These are phyloP conservation scores for Drosophila conformis DNA, from an alignment of 2,888 invertebrate species.

Conservation along the genomic window DNA sequence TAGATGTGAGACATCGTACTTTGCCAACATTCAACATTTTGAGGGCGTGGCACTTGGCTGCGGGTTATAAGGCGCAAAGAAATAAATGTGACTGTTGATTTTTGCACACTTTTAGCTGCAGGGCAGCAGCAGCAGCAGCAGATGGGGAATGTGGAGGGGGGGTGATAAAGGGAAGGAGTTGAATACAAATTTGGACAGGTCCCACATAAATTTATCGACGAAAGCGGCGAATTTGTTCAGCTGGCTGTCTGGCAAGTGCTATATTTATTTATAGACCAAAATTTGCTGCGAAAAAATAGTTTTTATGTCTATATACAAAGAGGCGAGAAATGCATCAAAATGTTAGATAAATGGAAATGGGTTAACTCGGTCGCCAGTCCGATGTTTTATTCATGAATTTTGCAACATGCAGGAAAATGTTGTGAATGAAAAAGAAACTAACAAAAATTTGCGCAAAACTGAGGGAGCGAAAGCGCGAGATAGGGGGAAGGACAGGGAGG, in stretches of 20 bases:
- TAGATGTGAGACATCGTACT: conserved; percentile 19
- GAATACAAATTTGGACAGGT: conserved; percentile 42
- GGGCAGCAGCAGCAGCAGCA: not conserved
- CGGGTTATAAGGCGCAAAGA: conserved; percentile 45
- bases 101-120: conserved; percentile 47
- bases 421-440: conserved; percentile 54
- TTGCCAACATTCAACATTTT: conserved; percentile 27
- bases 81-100: conserved; percentile 67
- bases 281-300: conserved; percentile 53
- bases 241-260: conserved; percentile 57
- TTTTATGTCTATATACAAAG: conserved; percentile 46
- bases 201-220: conserved; percentile 59
- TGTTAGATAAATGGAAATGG: conserved; percentile 73
- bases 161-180: not conserved
- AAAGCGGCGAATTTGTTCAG: conserved; percentile 25
- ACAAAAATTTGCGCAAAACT: conserved; percentile 4
- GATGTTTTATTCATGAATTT: conserved; percentile 57
- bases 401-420: conserved; percentile 16
- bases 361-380: conserved; percentile 48
- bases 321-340: conserved; percentile 43
- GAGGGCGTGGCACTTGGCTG: conserved; percentile 32
- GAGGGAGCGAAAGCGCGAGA: not conserved
- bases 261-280: conserved; percentile 71
- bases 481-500: not conserved
- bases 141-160: no score